Conservation (phyloP, 2,797 vertebrate genomes). For the Myripristis jacobus region DNA sequence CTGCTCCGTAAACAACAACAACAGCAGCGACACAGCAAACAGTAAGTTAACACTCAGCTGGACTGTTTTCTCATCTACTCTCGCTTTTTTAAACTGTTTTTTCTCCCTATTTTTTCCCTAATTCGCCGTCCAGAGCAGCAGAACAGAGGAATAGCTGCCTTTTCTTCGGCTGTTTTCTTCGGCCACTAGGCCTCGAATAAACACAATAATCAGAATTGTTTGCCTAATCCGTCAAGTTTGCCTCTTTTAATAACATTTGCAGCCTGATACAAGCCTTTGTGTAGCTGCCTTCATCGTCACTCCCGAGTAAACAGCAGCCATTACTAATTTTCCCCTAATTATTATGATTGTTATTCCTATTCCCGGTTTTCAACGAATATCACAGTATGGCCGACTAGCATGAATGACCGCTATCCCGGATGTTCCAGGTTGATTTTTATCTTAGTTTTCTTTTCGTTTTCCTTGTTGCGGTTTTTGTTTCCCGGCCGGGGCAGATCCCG, state of each 20-base stretch:
- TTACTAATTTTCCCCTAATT: background rate
- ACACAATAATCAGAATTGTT: background rate
- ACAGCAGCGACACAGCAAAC: fast-evolving
- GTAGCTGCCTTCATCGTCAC: constrained; percentile 39
- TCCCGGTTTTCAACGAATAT: background rate
- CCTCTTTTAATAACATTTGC: too few species aligned
- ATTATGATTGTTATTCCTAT: too few species aligned
- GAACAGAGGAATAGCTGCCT: fast-evolving
- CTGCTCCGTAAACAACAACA: fast-evolving
- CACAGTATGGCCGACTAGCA: too few species aligned
- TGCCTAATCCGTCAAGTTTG: too few species aligned
- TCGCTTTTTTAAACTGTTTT: fast-evolving
- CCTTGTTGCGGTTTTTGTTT: constrained; percentile 19
- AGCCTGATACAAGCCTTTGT: fast-evolving
- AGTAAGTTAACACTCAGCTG: constrained; percentile 51
- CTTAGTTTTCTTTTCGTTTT: constrained; percentile 62
- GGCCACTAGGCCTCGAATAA: background rate
- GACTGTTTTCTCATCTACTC: background rate
- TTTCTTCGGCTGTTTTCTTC: background rate
- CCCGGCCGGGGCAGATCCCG: constrained; percentile 53
- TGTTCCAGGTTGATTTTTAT: background rate
- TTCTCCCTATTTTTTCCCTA: fast-evolving
- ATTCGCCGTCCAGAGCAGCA: fast-evolving
- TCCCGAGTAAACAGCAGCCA: background rate
- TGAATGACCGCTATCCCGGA: too few species aligned